Percentiles rank a stretch among this genome's conserved stretches.
Conservation (phyloP, 2,797 vertebrate genomes). For the Anabas testudineus region DNA sequence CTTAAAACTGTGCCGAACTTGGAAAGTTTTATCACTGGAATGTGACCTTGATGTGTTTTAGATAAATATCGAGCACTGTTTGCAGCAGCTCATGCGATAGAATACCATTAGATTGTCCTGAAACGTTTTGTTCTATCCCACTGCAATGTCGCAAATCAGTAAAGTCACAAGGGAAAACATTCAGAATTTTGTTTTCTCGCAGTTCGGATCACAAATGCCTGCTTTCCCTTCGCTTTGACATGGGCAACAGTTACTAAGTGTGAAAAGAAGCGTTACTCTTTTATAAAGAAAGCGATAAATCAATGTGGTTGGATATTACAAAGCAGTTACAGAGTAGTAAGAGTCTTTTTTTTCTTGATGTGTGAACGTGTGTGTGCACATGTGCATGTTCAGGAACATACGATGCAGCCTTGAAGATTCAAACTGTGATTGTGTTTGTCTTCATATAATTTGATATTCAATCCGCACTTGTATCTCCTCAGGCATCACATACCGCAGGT, state of each 20-base stretch:
- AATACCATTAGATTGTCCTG: slow-evolving; percentile 37
- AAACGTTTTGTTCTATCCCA: slow-evolving; percentile 38
- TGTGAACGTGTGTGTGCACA: slow-evolving; percentile 7
- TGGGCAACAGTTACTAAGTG: no score
- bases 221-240: background rate
- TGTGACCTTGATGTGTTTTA: background rate
- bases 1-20: slow-evolving; percentile 7
- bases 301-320: no score
- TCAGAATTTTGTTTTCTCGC: slow-evolving; percentile 12
- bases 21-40: background rate
- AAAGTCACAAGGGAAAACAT: background rate
- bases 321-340: no score
- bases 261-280: background rate
- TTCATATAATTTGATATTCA: background rate
- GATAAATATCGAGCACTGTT: slow-evolving; percentile 6
- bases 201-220: background rate
- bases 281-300: background rate
- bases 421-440: background rate
- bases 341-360: no score
- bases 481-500: background rate
- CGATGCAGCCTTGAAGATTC: background rate
- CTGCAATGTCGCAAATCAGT: slow-evolving; percentile 16
- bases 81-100: slow-evolving; percentile 11
- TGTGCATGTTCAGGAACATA: background rate
- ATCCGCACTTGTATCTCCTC: no score